phyloP scores from a whole-genome alignment of 1,140 invertebrate species.

The Scaptodrosophila lebanonensis region DNA sequence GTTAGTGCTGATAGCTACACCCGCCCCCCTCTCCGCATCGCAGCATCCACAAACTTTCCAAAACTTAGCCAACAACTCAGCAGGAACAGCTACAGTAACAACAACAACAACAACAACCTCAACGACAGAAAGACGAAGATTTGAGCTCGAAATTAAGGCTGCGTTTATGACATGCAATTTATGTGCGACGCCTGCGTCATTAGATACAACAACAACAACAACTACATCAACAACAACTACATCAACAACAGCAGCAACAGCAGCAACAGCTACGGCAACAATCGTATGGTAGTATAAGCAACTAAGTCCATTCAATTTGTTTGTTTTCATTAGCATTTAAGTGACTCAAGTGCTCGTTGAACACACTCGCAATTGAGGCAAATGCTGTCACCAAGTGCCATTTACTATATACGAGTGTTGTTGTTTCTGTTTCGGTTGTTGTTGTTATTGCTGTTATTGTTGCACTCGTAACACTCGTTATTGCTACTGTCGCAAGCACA shows the following conservation, averaged over 20 bases:
- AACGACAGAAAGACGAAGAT: no score
- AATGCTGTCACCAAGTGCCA: constrained; percentile 42
- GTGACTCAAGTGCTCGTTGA: constrained; percentile 51
- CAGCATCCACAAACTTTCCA: no score
- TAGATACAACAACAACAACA: constrained; percentile 35
- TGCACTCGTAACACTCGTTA: background rate
- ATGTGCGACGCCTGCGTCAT: constrained; percentile 45
- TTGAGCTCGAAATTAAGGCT: no score
- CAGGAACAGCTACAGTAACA: no score
- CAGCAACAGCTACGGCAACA: no score
- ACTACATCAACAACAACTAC: constrained; percentile 6
- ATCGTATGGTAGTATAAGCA: background rate
- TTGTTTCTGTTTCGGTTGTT: constrained; percentile 6
- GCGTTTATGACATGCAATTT: constrained; percentile 42
- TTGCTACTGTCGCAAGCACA: no score
- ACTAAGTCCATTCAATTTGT: constrained; percentile 49
- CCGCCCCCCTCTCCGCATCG: no score
- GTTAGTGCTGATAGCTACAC: no score
- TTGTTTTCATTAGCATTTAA: constrained; percentile 51
- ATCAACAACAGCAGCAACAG: constrained; percentile 11
- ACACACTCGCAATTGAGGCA: constrained; percentile 46
- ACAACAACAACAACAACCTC: no score
- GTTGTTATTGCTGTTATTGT: no score
- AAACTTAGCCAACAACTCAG: no score
- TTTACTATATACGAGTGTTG: constrained; percentile 3